Evolutionary conservation across 2,797 vertebrate species (phyloP), one percentile per base, ranked within the genome.

Genomic region (Acrossocheilus fasciatus): DNA sequence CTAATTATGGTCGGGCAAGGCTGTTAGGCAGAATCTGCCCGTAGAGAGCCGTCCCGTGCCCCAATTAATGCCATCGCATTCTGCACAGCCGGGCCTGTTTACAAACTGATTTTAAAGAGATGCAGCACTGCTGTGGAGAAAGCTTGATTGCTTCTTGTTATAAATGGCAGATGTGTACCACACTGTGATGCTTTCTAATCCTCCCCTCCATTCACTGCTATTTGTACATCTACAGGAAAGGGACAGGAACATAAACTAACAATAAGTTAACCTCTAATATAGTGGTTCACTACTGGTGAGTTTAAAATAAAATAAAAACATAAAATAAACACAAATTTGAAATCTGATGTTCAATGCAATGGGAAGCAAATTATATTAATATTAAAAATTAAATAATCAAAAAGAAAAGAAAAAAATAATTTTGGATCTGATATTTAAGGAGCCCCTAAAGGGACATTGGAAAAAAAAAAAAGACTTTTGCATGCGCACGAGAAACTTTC

Each of bases 1-100:
- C 74, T 87, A 89, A 91, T 91, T 88, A 88, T 26, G 66, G 45
- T 68, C 43, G 4, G 30, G 82, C 50, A 83, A 73, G 17, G 66
- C 75, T 47, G 74, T 75, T 74, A 45, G 81, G 66, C 45, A 74
- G 75, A 77, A 66, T 4, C 36, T 57, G 73, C 81, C 77, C 66
- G 45, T 70, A 57, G 75, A 82, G 85, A 77, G 75, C 41, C 70
- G 10, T 52, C 75, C 66, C 73, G 15, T 36, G 88, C 75, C 88
- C 87, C 87, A 90, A 83, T 89, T 90, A 90, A 83, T 20, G 30
- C 79, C 64, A 41, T 39, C 64, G 11, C 39, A 52, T 41, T 74
- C 69, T 62, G 47, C 75, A 75, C 36, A 41, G 34, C 69, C 50
- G n/a, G 26, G 66, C 73, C 20, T 72, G 57, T 87, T 84, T 57